Conservation (phyloP, 1,140 invertebrate genomes). For the Papilio dardanus region DNA sequence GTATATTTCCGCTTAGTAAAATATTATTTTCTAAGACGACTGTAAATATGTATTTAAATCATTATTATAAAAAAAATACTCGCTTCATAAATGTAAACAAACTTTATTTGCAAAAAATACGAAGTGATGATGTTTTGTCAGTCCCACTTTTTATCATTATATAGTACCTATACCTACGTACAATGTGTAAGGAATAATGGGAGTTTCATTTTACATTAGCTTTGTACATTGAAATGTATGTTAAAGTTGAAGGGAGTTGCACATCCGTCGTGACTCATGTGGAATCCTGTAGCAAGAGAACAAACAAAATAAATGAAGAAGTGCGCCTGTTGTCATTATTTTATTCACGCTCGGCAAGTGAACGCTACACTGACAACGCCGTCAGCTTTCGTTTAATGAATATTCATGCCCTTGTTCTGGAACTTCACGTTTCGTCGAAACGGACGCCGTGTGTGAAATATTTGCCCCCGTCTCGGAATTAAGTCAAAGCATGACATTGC, state of each 20-base stretch:
- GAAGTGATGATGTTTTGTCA: not conserved
- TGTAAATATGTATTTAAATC: no score
- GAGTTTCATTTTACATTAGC: not conserved
- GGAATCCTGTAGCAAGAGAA: not conserved
- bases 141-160: no score
- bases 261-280: constrained; percentile 2
- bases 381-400: constrained; percentile 37
- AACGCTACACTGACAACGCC: constrained; percentile 34
- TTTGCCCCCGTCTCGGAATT: constrained; percentile 30
- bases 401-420: constrained; percentile 38
- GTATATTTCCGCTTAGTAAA: no score
- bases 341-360: constrained; percentile 36
- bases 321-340: constrained; percentile 27
- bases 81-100: not conserved
- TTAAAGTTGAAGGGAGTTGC: not conserved
- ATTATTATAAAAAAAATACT: no score
- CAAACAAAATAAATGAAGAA: constrained; percentile 30
- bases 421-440: constrained; percentile 36
- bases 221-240: not conserved
- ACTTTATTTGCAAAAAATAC: not conserved
- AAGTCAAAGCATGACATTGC: constrained; percentile 32
- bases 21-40: no score
- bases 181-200: not conserved
- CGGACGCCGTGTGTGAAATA: constrained; percentile 33
- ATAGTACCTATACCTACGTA: no score